phyloP scores from a whole-genome alignment of 2,888 invertebrate species.

The Branchipolynoe longqiensis region DNA sequence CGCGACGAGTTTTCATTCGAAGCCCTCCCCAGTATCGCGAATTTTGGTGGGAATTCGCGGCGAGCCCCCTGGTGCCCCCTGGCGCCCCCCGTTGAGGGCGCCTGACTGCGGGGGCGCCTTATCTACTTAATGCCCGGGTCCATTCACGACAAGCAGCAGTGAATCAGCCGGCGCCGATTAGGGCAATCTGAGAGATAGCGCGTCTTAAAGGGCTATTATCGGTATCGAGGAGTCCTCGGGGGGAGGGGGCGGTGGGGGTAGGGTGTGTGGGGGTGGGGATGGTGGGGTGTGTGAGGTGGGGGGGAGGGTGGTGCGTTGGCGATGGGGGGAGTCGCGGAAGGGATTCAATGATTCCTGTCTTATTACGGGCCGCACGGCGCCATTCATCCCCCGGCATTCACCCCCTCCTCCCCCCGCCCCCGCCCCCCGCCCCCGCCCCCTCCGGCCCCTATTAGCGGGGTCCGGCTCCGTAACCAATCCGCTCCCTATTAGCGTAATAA shows the following conservation, averaged over 20 bases:
- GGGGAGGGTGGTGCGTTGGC: too few relatives aligned
- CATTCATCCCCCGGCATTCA: conserved; percentile 4
- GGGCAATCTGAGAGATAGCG: conserved; percentile 46
- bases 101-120: not conserved
- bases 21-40: too few relatives aligned
- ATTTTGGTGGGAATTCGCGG: too few relatives aligned
- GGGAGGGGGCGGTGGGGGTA: not conserved
- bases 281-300: too few relatives aligned
- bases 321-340: not conserved
- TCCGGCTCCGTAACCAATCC: not conserved
- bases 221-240: conserved; percentile 1
- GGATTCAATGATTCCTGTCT: conserved; percentile 28
- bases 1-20: too few relatives aligned
- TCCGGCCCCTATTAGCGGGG: not conserved
- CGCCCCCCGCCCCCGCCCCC: not conserved
- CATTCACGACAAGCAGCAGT: not conserved
- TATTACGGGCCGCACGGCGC: too few relatives aligned
- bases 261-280: too few relatives aligned
- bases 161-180: conserved; percentile 18
- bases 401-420: not conserved
- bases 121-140: conserved; percentile 28
- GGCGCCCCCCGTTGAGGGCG: not conserved
- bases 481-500: conserved; percentile 32
- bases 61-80: too few relatives aligned
- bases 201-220: conserved; percentile 28